Percentiles rank a stretch among this genome's conserved stretches.
Conservation (phyloP, 1,140 invertebrate genomes). For the Formica exsecta region DNA sequence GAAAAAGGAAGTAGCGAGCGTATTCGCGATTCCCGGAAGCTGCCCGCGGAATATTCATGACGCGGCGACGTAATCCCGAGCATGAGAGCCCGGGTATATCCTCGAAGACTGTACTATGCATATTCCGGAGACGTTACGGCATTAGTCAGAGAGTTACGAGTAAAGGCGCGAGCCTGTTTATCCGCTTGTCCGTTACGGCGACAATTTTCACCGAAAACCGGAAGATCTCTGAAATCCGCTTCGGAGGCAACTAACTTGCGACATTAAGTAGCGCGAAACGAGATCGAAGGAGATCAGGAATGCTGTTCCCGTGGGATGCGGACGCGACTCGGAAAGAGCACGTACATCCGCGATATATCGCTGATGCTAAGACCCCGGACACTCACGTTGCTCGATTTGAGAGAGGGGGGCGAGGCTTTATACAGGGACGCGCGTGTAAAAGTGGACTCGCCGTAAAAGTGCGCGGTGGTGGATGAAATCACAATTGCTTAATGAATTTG, state of each 20-base stretch:
- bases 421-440: slow-evolving; percentile 52
- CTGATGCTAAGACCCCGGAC: not conserved
- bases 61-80: slow-evolving; percentile 47
- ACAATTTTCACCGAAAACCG: slow-evolving; percentile 23
- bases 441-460: slow-evolving; percentile 69
- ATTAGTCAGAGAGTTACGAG: slow-evolving; percentile 50
- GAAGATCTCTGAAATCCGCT: slow-evolving; percentile 7
- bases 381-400: slow-evolving; percentile 19
- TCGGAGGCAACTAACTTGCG: not conserved
- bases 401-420: slow-evolving; percentile 36
- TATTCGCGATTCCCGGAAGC: slow-evolving; percentile 53
- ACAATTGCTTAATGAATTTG: slow-evolving; percentile 77
- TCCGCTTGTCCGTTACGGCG: slow-evolving; percentile 43
- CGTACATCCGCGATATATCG: not conserved
- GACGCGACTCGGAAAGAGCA: not conserved
- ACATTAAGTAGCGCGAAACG: slow-evolving; percentile 34
- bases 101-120: slow-evolving; percentile 56
- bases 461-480: slow-evolving; percentile 71
- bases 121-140: slow-evolving; percentile 53
- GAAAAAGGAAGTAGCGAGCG: slow-evolving; percentile 38
- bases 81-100: slow-evolving; percentile 40
- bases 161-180: slow-evolving; percentile 43
- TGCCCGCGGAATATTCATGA: slow-evolving; percentile 57
- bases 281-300: slow-evolving; percentile 37
- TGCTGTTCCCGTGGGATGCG: not conserved